Base-by-base conservation (phyloP, 2,888 invertebrate genomes). In the Psylliodes chrysocephalus region DNA sequence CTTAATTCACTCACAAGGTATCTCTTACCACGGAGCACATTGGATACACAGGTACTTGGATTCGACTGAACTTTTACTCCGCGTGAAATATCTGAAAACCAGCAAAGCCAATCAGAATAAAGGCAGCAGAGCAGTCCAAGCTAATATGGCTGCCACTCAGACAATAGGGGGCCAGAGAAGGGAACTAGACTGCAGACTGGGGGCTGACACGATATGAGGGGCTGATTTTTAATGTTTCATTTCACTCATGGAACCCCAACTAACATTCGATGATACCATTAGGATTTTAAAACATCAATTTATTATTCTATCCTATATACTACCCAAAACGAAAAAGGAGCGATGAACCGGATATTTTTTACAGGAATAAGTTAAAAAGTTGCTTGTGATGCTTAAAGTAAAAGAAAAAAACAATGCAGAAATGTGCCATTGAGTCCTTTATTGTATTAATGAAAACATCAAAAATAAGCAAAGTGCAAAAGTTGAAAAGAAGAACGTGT, bases 121-220 rank as follows among this genome's bases (percentile, higher is more conserved):
- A 82, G 81, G 80, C 79, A 81, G 76, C 80, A 79, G 79, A 81
- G 81, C 80, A 78, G 78, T 80, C 79, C 79, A 75, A 82, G 82
- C 82, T 82, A 83, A 82, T 82, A 83, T 83, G 83, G 83, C 82
- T 81, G 82, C 82, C 82, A 81, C 80, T 79, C 79, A 80, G 80
- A 82, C 81, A 81, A 82, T 81, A 79, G 81, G 78, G 79, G 79
- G 77, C 77, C 79, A 79, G 81, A 79, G 81, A 81, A 82, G 81
- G 82, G 80, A 81, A 81, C 78, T 77, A 74, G 75, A 69, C 73
- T 73, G 72, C 68, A 75, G 73, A 72, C 68, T 73, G 75, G 77
- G 78, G 78, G 74, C 76, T 76, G 71, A 68, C 72, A 71, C 68
- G 47, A 57, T 71, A 69, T 15, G 72, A 78, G 74, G 78, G 77